Evolutionary conservation across 2,888 invertebrate genomes (phyloP).

Genomic region (Metalampra italica): DNA sequence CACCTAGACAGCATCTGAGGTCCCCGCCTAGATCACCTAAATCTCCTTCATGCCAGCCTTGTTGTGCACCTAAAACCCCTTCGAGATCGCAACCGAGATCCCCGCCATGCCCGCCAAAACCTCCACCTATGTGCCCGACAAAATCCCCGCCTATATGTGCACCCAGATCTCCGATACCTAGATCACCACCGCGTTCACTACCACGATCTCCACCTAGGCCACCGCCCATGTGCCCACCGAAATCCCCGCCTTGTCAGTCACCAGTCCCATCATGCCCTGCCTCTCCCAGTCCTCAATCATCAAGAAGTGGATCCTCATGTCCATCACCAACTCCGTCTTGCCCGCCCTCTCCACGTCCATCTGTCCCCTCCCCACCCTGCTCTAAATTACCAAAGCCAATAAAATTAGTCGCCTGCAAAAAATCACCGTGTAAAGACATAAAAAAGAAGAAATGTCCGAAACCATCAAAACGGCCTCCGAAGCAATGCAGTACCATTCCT

Average conservation of each 20-base stretch:
- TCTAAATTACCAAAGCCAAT: neutral
- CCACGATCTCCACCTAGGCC: neutral
- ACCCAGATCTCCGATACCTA: neutral
- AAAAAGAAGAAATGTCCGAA: neutral
- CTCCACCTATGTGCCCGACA: neutral
- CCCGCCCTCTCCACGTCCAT: neutral
- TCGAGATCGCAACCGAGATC: neutral
- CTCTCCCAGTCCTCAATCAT: neutral
- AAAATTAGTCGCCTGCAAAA: neutral
- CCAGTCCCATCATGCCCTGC: neutral
- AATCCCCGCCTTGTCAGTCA: neutral
- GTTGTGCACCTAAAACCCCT: neutral
- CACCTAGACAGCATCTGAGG: neutral
- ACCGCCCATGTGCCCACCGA: neutral
- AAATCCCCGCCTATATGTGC: neutral
- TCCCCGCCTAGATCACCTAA: slow-evolving; percentile 1
- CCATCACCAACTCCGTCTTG: neutral
- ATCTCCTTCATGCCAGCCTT: neutral
- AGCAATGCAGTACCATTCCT: neutral
- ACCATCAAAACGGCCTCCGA: neutral
- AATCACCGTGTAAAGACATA: neutral
- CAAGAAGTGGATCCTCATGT: no score
- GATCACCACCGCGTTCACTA: neutral
- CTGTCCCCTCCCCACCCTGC: neutral
- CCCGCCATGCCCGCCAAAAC: neutral